These are phyloP conservation scores for Actenoides hombroni DNA, from an alignment of 2,113 vertebrate genomes.

Conservation along the genomic window DNA sequence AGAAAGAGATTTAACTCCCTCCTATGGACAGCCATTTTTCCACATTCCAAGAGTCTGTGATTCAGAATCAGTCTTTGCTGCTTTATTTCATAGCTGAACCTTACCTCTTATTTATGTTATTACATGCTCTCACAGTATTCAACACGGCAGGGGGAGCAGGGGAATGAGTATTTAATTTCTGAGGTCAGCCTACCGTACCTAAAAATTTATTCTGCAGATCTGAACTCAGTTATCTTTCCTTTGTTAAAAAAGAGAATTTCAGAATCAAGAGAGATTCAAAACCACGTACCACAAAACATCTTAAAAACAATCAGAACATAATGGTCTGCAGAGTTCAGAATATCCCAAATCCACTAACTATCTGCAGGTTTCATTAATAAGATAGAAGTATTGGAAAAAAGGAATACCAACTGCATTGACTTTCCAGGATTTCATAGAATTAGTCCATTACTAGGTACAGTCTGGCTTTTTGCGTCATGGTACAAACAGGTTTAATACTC, in stretches of 20 bases:
- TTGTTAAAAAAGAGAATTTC: background rate
- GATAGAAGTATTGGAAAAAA: background rate
- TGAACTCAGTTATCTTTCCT: background rate
- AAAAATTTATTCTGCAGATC: background rate
- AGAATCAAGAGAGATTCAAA: background rate
- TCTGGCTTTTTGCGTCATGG: background rate
- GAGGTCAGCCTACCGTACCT: background rate
- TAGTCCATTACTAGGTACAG: background rate
- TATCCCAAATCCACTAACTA: background rate
- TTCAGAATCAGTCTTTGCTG: background rate
- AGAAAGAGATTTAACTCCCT: background rate
- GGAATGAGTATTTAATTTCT: background rate
- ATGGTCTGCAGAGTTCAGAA: background rate
- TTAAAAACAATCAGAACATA: background rate
- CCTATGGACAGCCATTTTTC: background rate
- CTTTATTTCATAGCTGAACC: background rate
- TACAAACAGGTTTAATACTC: background rate
- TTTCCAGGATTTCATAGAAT: background rate
- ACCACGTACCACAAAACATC: background rate
- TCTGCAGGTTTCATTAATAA: background rate
- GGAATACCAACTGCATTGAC: background rate
- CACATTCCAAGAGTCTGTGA: background rate
- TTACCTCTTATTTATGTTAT: background rate
- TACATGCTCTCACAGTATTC: background rate
- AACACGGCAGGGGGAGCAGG: background rate